A percentile compares a stretch with the other conserved stretches of the same genome.
Evolutionary conservation across 2,888 invertebrate genomes (phyloP).

Genomic region (Dione juno): DNA sequence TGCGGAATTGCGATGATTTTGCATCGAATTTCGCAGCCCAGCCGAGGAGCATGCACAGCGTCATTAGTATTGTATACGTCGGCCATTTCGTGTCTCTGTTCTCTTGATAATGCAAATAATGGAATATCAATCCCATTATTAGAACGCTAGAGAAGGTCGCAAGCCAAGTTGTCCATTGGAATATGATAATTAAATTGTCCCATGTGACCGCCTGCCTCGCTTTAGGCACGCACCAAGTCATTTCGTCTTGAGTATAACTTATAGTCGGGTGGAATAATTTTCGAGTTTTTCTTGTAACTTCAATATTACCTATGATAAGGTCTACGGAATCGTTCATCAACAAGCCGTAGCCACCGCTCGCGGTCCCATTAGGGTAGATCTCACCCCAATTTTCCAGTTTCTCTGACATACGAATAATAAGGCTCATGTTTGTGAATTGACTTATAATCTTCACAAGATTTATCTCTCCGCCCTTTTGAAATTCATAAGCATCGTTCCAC

Average conservation of each 20-base stretch:
- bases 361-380: slow-evolving; percentile 64
- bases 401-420: slow-evolving; percentile 68
- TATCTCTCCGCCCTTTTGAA: slow-evolving; percentile 73
- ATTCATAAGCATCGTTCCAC: slow-evolving; percentile 68
- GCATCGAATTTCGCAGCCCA: slow-evolving; percentile 75
- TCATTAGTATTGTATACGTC: slow-evolving; percentile 74
- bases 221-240: slow-evolving; percentile 77
- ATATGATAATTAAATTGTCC: slow-evolving; percentile 77
- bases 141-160: slow-evolving; percentile 67
- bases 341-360: slow-evolving; percentile 67
- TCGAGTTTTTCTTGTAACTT: slow-evolving; percentile 71
- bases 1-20: slow-evolving; percentile 69
- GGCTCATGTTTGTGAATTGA: slow-evolving; percentile 75
- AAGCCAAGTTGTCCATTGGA: slow-evolving; percentile 77
- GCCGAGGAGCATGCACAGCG: slow-evolving; percentile 76
- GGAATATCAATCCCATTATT: slow-evolving; percentile 69
- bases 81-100: slow-evolving; percentile 73
- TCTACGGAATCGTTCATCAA: slow-evolving; percentile 67
- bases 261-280: slow-evolving; percentile 77
- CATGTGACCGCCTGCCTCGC: slow-evolving; percentile 73
- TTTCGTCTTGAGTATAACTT: slow-evolving; percentile 78
- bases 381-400: slow-evolving; percentile 72
- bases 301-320: slow-evolving; percentile 75
- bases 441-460: slow-evolving; percentile 76
- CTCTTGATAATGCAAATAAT: slow-evolving; percentile 69